A percentile compares a stretch with the other conserved stretches of the same genome.
phyloP scores from a whole-genome alignment of 2,888 invertebrate species.

The Plutella xylostella region DNA sequence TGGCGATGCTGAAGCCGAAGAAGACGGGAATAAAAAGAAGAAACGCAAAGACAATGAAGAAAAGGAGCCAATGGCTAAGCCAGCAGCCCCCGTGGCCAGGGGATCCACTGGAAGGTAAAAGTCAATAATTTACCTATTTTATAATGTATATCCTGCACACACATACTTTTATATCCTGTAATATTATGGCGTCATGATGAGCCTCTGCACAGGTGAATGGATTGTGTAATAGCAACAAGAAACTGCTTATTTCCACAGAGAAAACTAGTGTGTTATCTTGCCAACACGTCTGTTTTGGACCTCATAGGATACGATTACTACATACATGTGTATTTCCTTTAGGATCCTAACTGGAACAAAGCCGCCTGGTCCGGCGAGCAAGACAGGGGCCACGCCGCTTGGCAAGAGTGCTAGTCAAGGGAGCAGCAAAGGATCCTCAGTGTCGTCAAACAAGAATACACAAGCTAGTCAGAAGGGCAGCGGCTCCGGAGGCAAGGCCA shows the following conservation, averaged over 20 bases:
- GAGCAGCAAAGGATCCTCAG: slow-evolving; percentile 29
- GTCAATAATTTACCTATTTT: too few relatives aligned
- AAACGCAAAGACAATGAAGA: slow-evolving; percentile 79
- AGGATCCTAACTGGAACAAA: slow-evolving; percentile 59
- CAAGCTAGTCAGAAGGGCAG: slow-evolving; percentile 25
- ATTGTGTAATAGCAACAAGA: too few relatives aligned
- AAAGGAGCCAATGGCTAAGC: slow-evolving; percentile 67
- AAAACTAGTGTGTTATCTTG: too few relatives aligned
- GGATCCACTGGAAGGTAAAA: neutral
- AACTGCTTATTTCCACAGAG: too few relatives aligned
- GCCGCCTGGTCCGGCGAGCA: slow-evolving; percentile 64
- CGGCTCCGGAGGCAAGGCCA: slow-evolving; percentile 34
- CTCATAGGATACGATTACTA: too few relatives aligned
- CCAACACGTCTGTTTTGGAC: too few relatives aligned
- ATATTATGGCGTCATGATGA: too few relatives aligned
- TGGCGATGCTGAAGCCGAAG: slow-evolving; percentile 52
- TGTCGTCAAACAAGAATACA: neutral
- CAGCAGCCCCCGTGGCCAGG: slow-evolving; percentile 31
- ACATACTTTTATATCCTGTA: too few relatives aligned
- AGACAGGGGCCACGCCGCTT: slow-evolving; percentile 53
- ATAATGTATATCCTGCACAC: too few relatives aligned
- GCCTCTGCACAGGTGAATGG: too few relatives aligned
- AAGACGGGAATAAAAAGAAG: slow-evolving; percentile 78
- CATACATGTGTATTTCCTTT: too few relatives aligned
- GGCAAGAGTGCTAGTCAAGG: slow-evolving; percentile 37